Evolutionary conservation across 2,888 invertebrate species (phyloP), one percentile per base, ranked within the genome.

Genomic region (Orchesella flavescens): DNA sequence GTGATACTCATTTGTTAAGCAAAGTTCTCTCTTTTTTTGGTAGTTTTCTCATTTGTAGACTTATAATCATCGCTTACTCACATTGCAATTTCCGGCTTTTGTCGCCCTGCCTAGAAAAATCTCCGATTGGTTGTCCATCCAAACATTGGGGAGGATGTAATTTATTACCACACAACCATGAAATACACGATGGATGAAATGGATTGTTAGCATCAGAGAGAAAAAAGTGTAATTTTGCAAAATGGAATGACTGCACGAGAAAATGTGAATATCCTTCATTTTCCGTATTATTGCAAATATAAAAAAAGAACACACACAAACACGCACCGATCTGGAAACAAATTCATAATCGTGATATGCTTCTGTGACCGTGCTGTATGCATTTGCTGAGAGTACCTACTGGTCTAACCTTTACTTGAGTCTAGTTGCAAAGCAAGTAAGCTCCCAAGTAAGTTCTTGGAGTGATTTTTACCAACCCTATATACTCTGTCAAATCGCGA

Each of bases 61-160:
- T 57, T 65, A 44, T 72, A 83, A 71, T 72, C 78, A 83, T 72
- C 65, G 66, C 71, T 43, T 49, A 53, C 65, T 82, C 77, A 73
- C 73, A 73, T 73, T 59, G 77, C 73, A 83, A 83, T 83, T 83
- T 83, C 83, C 83, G 83, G 83, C 73, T 59, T 55, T 57, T 78
- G 73, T 77, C 59, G 66, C 83, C 61, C 77, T 65, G 75, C 82
- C 76, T 77, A 65, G 63, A 82, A 65, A 72, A 82, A 76, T 53
- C 61, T 66, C 65, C 73, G 61, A 77, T 83, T 83, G 53, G 73
- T 19, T 68, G 59, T 74, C 78, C 65, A 73, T 73, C 77, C 46
- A 1, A 55, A n/a, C 23, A n/a, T 44, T 44, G 49, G 71, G 15
- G 53, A 83, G 76, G 76, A 82, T 76, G 76, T 72, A 83, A 83